phyloP scores from a whole-genome alignment of 2,797 vertebrate genomes.

The Ceyx erithaca region DNA sequence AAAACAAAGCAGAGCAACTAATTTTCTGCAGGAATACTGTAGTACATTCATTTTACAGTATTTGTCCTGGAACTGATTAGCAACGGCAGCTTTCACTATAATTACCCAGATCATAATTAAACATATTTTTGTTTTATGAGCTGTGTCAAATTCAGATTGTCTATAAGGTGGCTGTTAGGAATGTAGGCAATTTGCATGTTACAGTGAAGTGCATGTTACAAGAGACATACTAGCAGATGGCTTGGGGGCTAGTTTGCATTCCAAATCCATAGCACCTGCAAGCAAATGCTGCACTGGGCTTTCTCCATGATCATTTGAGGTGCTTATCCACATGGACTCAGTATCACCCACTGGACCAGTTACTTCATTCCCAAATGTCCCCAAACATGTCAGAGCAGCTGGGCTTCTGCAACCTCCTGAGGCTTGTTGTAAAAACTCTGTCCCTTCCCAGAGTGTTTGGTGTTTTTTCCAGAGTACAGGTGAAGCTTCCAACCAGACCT shows the following conservation, averaged over 20 bases:
- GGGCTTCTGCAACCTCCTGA: background rate
- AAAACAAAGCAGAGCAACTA: background rate
- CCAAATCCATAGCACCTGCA: conserved; percentile 35
- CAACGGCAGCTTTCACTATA: background rate
- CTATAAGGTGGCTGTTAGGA: conserved; percentile 22
- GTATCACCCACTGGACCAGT: background rate
- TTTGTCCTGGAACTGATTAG: conserved; percentile 47
- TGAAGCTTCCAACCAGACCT: background rate
- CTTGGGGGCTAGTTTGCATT: conserved; percentile 29
- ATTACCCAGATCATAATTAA: conserved; percentile 59
- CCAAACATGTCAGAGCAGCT: background rate
- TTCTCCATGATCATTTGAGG: background rate
- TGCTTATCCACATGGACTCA: background rate
- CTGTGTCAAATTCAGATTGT: conserved; percentile 35
- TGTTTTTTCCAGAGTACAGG: background rate
- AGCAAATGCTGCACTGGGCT: background rate
- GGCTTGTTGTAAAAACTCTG: background rate
- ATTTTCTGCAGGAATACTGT: conserved; percentile 12
- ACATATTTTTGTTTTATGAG: conserved; percentile 45
- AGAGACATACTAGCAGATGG: conserved; percentile 25
- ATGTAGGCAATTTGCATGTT: conserved; percentile 16
- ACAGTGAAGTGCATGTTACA: conserved; percentile 19
- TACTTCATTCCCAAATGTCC: background rate
- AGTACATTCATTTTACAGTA: background rate
- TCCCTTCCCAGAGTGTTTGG: fast-evolving